Evolutionary conservation across 2,888 invertebrate genomes (phyloP).

Genomic region (Phalera bucephala): DNA sequence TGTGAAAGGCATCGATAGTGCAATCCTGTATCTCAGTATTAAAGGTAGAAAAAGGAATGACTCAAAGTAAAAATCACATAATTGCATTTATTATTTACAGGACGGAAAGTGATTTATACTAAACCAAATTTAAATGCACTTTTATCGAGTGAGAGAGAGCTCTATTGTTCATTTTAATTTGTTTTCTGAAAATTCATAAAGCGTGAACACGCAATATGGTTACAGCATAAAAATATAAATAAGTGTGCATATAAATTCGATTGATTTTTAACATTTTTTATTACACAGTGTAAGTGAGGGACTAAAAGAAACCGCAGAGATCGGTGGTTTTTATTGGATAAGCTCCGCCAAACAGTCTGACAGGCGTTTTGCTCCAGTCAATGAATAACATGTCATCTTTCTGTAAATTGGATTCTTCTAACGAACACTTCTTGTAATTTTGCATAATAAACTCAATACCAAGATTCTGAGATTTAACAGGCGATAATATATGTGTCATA

Average conservation of each 20-base stretch:
- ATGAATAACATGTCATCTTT: slow-evolving; percentile 67
- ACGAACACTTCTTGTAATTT: slow-evolving; percentile 67
- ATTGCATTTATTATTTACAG: slow-evolving; percentile 2
- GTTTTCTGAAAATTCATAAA: no score
- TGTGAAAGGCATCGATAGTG: background rate
- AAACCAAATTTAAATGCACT: no score
- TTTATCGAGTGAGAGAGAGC: no score
- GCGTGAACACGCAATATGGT: no score
- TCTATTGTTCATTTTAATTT: no score
- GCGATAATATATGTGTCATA: slow-evolving; percentile 58
- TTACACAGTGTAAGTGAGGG: background rate
- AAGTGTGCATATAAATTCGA: no score
- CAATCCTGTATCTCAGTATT: background rate
- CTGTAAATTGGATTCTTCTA: slow-evolving; percentile 51
- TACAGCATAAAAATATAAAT: no score
- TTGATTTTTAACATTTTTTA: no score
- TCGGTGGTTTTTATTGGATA: slow-evolving; percentile 82
- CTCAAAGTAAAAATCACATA: background rate
- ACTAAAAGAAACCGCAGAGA: slow-evolving; percentile 82
- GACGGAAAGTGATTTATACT: background rate
- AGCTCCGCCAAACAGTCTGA: slow-evolving; percentile 87
- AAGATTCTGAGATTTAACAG: slow-evolving; percentile 53
- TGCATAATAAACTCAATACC: slow-evolving; percentile 63
- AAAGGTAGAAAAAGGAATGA: background rate
- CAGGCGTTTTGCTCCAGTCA: slow-evolving; percentile 86